Conservation (phyloP, 2,888 invertebrate species). For the Diloba caeruleocephala region DNA sequence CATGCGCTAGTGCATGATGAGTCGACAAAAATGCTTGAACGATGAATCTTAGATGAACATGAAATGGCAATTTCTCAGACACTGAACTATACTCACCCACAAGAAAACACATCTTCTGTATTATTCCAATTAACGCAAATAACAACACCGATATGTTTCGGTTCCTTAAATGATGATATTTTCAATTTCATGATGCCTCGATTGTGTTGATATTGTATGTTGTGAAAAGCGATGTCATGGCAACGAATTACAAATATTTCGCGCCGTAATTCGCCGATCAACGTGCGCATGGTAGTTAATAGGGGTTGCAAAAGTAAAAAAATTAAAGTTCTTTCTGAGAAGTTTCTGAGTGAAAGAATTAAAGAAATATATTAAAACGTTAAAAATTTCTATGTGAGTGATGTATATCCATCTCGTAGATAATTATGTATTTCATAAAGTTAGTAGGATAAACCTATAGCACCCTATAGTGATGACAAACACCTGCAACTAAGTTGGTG, state of each 20-base stretch:
- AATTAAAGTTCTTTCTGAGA: background rate
- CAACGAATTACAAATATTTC: slow-evolving; percentile 35
- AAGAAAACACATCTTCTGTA: slow-evolving; percentile 97
- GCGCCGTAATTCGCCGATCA: slow-evolving; percentile 13
- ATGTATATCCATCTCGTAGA: too few relatives aligned
- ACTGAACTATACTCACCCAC: slow-evolving; percentile 90
- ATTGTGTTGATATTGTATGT: slow-evolving; percentile 12
- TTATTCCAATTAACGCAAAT: slow-evolving; percentile 98
- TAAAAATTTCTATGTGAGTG: too few relatives aligned
- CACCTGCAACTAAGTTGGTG: too few relatives aligned
- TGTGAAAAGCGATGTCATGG: slow-evolving; percentile 37
- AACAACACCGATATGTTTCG: slow-evolving; percentile 93
- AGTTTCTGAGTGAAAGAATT: too few relatives aligned
- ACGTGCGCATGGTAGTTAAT: background rate
- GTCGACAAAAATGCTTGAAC: too few relatives aligned
- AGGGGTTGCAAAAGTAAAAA: slow-evolving; percentile 17
- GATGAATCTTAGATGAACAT: too few relatives aligned
- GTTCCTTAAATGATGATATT: slow-evolving; percentile 93
- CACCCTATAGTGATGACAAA: too few relatives aligned
- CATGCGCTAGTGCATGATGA: too few relatives aligned
- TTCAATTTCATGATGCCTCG: slow-evolving; percentile 92
- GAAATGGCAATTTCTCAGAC: slow-evolving; percentile 5
- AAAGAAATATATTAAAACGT: too few relatives aligned
- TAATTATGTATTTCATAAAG: too few relatives aligned
- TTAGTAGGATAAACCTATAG: too few relatives aligned